Evolutionary conservation across 2,113 vertebrate genomes (phyloP), one percentile per base, ranked within the genome.

Genomic region (Chaetops frenatus): DNA sequence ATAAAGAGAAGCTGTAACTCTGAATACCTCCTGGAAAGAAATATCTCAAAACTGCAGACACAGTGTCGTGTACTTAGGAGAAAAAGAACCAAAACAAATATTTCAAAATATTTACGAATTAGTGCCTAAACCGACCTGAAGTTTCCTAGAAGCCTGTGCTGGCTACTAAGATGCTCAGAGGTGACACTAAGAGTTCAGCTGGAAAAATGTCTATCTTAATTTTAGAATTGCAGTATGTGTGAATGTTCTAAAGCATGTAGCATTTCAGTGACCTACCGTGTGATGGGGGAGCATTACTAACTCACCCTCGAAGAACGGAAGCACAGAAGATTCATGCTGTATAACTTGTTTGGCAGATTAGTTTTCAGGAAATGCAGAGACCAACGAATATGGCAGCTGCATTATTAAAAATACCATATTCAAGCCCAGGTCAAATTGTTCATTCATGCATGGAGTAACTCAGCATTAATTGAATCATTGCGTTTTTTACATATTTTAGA

Each of bases 341-440:
- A 16, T 35, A 44, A 94, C 69, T 96, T 90, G 86, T 87, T 95
- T 94, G 96, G 94, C 94, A 97, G 95, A 97, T 97, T 95, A 94
- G 72, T 88, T 97, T 96, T 96, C 94, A 96, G 95, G 97, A 97
- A 97, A 94, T 47, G 74, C 80, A 95, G 76, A 90, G 85, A 95
- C 84, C 86, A 94, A 67, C 71, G 88, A 96, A 92, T 65, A 94
- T 95, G 95, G 95, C 97, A 97, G 96, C 96, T 97, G 96, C 90
- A 3, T 96, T 96, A 92, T 97, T 95, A 86, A 97, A 97, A 95
- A 94, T 80, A 77, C 72, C 91, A 86, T 87, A 31, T 93, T 95
- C 61, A 38, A 91, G 86, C 72, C 94, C 65, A 90, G 88, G 90
- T 92, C 92, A 92, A 88, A 96, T 97, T 92, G 88, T 92, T 96